phyloP scores from a whole-genome alignment of 2,113 vertebrate species.

The Nanorana parkeri region DNA sequence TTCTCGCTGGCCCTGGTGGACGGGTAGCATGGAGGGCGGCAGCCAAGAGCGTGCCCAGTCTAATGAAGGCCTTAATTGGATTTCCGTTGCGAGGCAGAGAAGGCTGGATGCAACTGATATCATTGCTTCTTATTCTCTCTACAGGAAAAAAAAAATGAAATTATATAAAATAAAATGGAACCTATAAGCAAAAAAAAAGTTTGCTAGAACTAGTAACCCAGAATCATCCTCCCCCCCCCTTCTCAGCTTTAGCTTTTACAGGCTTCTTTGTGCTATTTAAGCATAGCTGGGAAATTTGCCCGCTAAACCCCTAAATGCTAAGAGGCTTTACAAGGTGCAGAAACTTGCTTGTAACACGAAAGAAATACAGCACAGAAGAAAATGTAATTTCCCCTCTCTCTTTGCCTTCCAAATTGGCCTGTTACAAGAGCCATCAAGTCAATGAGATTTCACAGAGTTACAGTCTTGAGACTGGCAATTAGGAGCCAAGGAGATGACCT shows the following conservation, averaged over 20 bases:
- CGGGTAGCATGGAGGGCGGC: conserved; percentile 2
- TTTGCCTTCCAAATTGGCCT: conserved; percentile 3
- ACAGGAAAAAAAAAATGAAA: not conserved
- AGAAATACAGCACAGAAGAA: not conserved
- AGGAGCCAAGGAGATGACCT: not conserved
- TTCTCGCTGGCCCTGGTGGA: not conserved
- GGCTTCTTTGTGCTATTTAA: conserved; percentile 22
- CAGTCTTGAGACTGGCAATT: conserved; percentile 16
- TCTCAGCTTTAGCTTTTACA: conserved; percentile 12
- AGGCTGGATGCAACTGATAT: conserved; percentile 39
- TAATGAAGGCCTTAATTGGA: conserved; percentile 48
- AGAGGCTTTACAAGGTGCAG: conserved; percentile 20
- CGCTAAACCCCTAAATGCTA: conserved; percentile 23
- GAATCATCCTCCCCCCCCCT: not conserved
- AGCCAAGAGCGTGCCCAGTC: conserved; percentile 15
- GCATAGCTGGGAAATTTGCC: conserved; percentile 43
- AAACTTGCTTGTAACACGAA: not conserved
- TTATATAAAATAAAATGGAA: not conserved
- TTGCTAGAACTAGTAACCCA: not conserved
- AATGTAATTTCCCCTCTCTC: conserved; percentile 1
- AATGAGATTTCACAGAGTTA: conserved; percentile 2
- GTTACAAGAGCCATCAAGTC: conserved; percentile 20
- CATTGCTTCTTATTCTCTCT: conserved; percentile 3
- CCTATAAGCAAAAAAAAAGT: conserved; percentile 1
- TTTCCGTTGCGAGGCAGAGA: conserved; percentile 37